Conservation (phyloP, 2,113 vertebrate species). For the Zosterops pallidus region DNA sequence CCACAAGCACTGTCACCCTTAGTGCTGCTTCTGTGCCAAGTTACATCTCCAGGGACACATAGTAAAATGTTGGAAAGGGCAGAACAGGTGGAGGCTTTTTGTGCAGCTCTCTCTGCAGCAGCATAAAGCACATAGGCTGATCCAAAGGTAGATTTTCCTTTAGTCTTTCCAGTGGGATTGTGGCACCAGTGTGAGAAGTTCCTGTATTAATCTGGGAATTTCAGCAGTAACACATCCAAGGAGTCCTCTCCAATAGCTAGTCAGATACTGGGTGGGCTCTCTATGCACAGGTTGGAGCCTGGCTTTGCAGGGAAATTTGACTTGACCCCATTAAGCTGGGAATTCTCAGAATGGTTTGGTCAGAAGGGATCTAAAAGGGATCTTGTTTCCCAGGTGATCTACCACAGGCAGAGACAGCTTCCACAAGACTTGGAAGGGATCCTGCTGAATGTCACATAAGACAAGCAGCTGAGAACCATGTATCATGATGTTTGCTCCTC, state of each 20-base stretch:
- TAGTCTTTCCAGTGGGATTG: neutral
- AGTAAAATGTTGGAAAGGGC: neutral
- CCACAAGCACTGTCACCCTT: neutral
- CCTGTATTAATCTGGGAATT: neutral
- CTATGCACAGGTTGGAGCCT: neutral
- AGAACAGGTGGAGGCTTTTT: neutral
- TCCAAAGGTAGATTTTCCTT: neutral
- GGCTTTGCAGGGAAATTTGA: neutral
- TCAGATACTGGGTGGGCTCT: neutral
- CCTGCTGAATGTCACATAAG: neutral
- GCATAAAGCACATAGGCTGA: neutral
- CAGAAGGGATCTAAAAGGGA: neutral
- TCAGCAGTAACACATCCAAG: neutral
- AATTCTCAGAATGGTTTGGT: neutral
- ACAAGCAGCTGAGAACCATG: fast-evolving
- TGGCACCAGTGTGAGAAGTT: neutral
- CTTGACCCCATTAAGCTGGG: neutral
- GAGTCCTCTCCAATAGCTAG: neutral
- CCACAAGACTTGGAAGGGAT: neutral
- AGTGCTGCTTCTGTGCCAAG: neutral
- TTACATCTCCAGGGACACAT: neutral
- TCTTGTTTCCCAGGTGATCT: neutral
- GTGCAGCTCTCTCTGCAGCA: neutral
- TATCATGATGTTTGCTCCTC: neutral
- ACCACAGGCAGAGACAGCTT: neutral